Conservation (phyloP, 2,113 vertebrate species). For the Podiceps cristatus region DNA sequence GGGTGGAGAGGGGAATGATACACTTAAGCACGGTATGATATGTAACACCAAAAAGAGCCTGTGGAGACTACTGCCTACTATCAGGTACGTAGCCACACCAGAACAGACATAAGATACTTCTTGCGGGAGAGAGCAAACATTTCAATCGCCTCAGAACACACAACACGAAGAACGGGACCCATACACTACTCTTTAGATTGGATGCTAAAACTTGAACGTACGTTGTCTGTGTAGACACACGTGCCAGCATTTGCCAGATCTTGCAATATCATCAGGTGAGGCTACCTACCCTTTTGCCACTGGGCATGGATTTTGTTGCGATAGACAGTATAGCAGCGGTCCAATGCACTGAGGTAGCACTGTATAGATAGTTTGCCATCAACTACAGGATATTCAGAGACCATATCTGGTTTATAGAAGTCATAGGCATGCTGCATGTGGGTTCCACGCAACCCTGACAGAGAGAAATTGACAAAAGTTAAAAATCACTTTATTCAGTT, state of each 20-base stretch:
- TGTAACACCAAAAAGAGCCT: neutral
- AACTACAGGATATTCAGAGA: slow-evolving; percentile 92
- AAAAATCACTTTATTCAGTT: neutral
- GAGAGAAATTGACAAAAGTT: neutral
- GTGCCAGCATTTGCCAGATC: neutral
- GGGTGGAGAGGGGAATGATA: neutral
- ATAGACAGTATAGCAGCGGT: slow-evolving; percentile 90
- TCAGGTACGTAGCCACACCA: neutral
- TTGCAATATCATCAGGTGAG: neutral
- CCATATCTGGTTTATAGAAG: slow-evolving; percentile 94
- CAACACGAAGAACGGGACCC: neutral
- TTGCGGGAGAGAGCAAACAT: neutral
- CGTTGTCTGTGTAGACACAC: too few species aligned
- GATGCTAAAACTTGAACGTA: neutral
- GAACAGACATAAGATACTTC: neutral
- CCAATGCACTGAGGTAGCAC: slow-evolving; percentile 92
- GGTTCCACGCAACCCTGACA: slow-evolving; percentile 87
- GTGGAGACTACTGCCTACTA: neutral
- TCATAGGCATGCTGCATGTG: slow-evolving; percentile 95
- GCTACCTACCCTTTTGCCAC: slow-evolving; percentile 87
- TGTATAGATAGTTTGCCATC: slow-evolving; percentile 93
- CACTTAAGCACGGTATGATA: neutral
- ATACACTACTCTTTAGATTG: neutral
- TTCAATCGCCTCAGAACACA: neutral
- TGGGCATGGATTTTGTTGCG: slow-evolving; percentile 88